Evolutionary conservation across 2,797 vertebrate species (phyloP).

Genomic region (Sebastes jordani): DNA sequence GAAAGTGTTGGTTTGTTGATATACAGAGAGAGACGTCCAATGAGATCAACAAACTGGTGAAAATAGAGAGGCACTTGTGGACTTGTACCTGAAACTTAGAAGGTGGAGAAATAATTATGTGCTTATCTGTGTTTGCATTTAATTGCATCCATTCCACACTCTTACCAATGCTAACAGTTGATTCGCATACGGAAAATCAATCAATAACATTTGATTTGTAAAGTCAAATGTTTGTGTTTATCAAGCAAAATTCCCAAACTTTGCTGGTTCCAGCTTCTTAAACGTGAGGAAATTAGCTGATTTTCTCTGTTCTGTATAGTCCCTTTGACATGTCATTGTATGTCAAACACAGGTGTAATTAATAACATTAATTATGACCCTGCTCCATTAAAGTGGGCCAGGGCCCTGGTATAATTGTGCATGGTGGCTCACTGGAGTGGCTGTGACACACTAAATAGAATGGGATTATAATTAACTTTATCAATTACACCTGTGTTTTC

Average conservation of each 20-base stretch:
- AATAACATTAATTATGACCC: too few species aligned
- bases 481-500: too few species aligned
- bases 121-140: not conserved
- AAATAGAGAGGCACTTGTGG: slow-evolving; percentile 1
- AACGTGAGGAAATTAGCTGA: not conserved
- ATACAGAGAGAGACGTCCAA: not conserved
- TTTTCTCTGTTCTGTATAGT: not conserved
- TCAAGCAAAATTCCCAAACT: not conserved
- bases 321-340: too few species aligned
- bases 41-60: slow-evolving; percentile 9
- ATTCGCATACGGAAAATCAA: not conserved
- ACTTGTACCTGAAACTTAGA: not conserved
- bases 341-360: too few species aligned
- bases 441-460: too few species aligned
- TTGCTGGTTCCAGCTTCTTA: not conserved
- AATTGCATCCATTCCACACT: not conserved
- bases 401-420: too few species aligned
- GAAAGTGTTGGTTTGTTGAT: slow-evolving; percentile 38
- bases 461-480: too few species aligned
- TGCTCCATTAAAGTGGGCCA: accelerated
- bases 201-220: not conserved
- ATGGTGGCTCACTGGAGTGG: too few species aligned
- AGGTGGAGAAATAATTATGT: not conserved
- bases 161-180: not conserved
- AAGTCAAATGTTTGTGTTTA: not conserved